Percentiles rank a stretch among this genome's conserved stretches.
These are phyloP conservation scores for Ashinkailepas kermadecensis DNA, from an alignment of 2,888 invertebrate genomes.

Conservation along the genomic window DNA sequence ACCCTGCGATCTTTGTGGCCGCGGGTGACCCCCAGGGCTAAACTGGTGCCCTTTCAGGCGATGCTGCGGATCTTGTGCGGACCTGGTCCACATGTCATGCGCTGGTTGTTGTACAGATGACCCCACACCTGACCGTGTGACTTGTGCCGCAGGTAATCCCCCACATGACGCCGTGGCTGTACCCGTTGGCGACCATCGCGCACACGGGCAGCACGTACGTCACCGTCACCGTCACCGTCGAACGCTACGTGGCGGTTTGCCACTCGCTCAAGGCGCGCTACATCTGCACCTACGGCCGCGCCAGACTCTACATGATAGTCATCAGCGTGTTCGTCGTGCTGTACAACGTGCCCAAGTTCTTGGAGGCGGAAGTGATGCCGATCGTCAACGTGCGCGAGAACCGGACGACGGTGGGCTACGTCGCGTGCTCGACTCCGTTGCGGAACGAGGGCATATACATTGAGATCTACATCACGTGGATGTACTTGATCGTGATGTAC, in stretches of 20 bases:
- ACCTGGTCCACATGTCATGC: no score
- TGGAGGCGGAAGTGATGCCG: neutral
- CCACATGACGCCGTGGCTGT: constrained; percentile 67
- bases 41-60: no score
- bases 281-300: constrained; percentile 81
- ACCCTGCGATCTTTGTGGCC: no score
- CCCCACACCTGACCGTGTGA: no score
- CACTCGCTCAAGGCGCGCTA: constrained; percentile 75
- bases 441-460: constrained; percentile 66
- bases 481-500: constrained; percentile 90
- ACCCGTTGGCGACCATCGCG: constrained; percentile 74
- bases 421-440: constrained; percentile 53
- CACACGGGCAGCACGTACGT: constrained; percentile 63
- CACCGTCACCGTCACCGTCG: constrained; percentile 59
- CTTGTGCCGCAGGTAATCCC: constrained; percentile 50
- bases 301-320: constrained; percentile 70
- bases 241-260: constrained; percentile 77
- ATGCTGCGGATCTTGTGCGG: no score
- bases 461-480: constrained; percentile 83
- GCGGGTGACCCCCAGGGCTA: no score
- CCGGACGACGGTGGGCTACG: constrained; percentile 30
- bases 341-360: constrained; percentile 69
- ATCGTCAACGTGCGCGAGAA: neutral
- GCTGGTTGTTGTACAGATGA: no score
- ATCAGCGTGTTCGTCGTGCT: constrained; percentile 71